Percentiles rank a stretch among this genome's conserved stretches.
These are phyloP conservation scores for Myotis findleyi DNA, from an alignment of 2,797 vertebrate genomes.

Conservation along the genomic window DNA sequence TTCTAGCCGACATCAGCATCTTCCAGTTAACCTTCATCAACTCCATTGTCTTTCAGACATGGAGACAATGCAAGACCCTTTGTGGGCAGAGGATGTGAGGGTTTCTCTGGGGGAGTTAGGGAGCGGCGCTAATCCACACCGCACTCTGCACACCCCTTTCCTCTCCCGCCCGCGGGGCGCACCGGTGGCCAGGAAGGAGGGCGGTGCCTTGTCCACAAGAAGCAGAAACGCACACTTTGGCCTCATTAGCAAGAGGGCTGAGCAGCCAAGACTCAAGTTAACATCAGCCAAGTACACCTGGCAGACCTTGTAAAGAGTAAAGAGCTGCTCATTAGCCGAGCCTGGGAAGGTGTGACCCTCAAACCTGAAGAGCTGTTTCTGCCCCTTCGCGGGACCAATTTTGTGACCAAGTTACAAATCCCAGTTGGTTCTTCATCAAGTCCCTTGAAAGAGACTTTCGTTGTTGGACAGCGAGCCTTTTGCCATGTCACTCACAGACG, in stretches of 20 bases:
- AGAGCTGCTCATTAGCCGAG: conserved; percentile 57
- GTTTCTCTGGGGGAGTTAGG: neutral
- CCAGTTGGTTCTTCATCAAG: conserved; percentile 16
- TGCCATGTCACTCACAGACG: neutral
- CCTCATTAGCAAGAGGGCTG: conserved; percentile 65
- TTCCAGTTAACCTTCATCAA: conserved; percentile 45
- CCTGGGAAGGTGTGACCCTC: conserved; percentile 54
- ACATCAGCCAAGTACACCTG: conserved; percentile 61
- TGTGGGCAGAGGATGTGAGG: neutral
- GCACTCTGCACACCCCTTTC: conserved; percentile 4
- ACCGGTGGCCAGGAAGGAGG: neutral
- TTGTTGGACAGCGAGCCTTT: neutral
- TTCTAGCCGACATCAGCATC: conserved; percentile 53
- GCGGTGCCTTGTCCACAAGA: neutral
- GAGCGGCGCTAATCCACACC: neutral
- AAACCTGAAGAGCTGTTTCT: conserved; percentile 53
- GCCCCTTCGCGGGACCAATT: neutral
- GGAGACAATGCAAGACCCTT: neutral
- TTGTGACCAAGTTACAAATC: conserved; percentile 52
- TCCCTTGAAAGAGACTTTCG: neutral
- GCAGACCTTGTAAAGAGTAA: conserved; percentile 61
- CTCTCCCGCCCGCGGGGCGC: conserved; percentile 33
- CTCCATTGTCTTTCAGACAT: neutral
- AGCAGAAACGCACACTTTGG: conserved; percentile 53
- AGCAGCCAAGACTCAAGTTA: conserved; percentile 40